Conservation (phyloP, 2,888 invertebrate species). For the Drosophila peninsularis region DNA sequence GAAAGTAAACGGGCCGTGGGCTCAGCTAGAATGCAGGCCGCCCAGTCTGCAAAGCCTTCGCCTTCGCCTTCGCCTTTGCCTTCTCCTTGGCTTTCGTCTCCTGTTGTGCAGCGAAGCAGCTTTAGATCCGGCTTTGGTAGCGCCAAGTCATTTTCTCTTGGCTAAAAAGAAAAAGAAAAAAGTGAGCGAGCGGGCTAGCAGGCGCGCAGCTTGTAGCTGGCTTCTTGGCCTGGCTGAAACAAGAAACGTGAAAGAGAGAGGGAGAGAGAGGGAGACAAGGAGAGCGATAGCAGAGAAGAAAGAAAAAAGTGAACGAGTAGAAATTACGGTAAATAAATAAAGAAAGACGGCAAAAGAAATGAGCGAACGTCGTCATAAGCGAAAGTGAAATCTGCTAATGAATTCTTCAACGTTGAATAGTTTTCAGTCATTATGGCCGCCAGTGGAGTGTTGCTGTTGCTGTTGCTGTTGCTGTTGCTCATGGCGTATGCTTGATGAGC, state of each 20-base stretch:
- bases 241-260: constrained; percentile 35
- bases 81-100: constrained; percentile 14
- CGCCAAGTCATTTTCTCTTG: constrained; percentile 60
- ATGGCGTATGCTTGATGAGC: constrained; percentile 59
- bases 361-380: constrained; percentile 82
- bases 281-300: constrained; percentile 4
- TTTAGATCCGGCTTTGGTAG: constrained; percentile 67
- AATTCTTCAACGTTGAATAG: constrained; percentile 83
- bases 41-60: constrained; percentile 31
- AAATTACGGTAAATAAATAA: constrained; percentile 79
- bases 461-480: constrained; percentile 42
- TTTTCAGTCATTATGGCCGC: constrained; percentile 80
- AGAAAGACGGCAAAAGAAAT: constrained; percentile 62
- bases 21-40: constrained; percentile 52
- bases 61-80: constrained; percentile 14
- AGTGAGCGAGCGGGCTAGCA: constrained; percentile 36
- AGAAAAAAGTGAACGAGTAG: constrained; percentile 75
- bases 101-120: constrained; percentile 19
- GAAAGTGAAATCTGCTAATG: constrained; percentile 84
- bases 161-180: constrained; percentile 9
- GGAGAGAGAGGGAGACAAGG: not conserved
- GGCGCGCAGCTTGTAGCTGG: constrained; percentile 54
- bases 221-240: constrained; percentile 59
- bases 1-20: constrained; percentile 52
- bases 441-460: constrained; percentile 47